These are phyloP conservation scores for Noctua janthe DNA, from an alignment of 2,888 invertebrate species.

Conservation along the genomic window DNA sequence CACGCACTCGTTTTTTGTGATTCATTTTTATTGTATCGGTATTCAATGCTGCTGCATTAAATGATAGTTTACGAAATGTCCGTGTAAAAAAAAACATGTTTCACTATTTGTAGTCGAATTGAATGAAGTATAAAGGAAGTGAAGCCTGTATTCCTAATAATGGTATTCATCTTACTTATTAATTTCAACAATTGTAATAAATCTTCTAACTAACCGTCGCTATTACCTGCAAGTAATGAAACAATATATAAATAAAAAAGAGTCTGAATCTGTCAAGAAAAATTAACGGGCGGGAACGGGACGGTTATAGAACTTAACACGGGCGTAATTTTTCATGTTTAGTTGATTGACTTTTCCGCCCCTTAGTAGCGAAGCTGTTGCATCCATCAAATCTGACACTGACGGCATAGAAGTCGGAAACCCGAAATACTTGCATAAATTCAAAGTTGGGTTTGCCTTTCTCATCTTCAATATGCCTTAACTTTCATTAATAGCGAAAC, in stretches of 20 bases:
- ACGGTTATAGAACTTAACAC: no score
- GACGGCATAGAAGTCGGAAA: neutral
- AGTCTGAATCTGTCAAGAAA: neutral
- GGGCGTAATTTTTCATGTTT: neutral
- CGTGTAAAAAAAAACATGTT: neutral
- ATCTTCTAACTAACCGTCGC: neutral
- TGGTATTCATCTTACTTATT: neutral
- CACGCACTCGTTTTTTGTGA: slow-evolving; percentile 22
- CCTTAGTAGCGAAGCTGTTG: neutral
- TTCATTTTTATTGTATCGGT: slow-evolving; percentile 27
- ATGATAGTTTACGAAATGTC: neutral
- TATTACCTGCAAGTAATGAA: neutral
- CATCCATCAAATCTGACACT: neutral
- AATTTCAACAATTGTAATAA: neutral
- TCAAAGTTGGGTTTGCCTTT: neutral
- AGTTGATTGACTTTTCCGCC: neutral
- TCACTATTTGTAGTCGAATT: neutral
- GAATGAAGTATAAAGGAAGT: neutral
- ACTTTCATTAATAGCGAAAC: slow-evolving; percentile 19
- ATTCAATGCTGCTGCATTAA: neutral
- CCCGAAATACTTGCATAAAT: neutral
- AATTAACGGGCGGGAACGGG: no score
- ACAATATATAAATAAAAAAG: neutral
- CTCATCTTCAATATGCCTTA: neutral
- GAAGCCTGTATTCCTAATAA: neutral